phyloP scores from a whole-genome alignment of 2,888 invertebrate species.

The Embidobia sp. region DNA sequence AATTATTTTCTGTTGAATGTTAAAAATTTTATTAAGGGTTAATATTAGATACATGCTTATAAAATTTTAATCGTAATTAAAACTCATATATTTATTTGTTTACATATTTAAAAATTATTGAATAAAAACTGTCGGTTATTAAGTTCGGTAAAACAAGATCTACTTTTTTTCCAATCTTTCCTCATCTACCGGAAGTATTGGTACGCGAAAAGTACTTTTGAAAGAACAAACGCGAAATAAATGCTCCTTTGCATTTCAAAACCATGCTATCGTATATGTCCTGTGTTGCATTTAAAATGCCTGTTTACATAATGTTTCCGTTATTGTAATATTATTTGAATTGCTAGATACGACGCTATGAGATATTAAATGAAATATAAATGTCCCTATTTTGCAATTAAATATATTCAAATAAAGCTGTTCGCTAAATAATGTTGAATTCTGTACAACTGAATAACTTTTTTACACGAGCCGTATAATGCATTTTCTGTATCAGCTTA shows the following conservation, averaged over 20 bases:
- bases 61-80: too few species aligned
- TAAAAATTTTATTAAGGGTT: too few species aligned
- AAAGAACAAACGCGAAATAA: conserved; percentile 6
- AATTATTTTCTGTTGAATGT: too few species aligned
- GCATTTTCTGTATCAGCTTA: neutral
- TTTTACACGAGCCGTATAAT: neutral
- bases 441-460: neutral
- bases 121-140: too few species aligned
- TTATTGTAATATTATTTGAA: conserved; percentile 16
- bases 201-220: neutral
- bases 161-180: neutral
- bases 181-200: neutral
- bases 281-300: conserved; percentile 11
- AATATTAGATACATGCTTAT: too few species aligned
- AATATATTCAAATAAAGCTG: neutral
- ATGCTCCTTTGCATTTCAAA: conserved; percentile 9
- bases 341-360: neutral
- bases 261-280: neutral
- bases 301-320: conserved; percentile 6
- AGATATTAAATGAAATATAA: neutral
- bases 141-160: too few species aligned
- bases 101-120: too few species aligned
- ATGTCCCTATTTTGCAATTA: neutral
- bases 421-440: neutral
- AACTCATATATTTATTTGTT: too few species aligned